Evolutionary conservation across 2,888 invertebrate genomes (phyloP), one percentile per base, ranked within the genome.

Genomic region (Sycophila texana): DNA sequence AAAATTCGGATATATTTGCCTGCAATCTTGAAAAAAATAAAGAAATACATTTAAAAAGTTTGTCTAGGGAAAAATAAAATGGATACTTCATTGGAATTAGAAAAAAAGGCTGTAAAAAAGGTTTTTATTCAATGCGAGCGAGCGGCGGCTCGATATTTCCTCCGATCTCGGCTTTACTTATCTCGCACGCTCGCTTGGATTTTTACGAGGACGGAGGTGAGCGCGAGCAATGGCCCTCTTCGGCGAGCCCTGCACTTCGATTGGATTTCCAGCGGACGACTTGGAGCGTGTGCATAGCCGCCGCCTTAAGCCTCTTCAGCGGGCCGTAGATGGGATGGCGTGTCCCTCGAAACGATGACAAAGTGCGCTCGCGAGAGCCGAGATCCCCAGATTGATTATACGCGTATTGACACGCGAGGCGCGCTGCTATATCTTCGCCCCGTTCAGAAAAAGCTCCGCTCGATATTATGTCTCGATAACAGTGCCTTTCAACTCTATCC

Each of bases 361-460:
- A 63, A 63, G 61, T 63, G 61, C 61, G 39, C 39, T 30, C 39
- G 39, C n/a, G 30, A 39, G 26, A 16, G 18, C n/a, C 61, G 39
- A 30, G 61, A 63, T 63, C 61, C 61, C 61, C 61, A 63, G 61
- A 63, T 63, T 63, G 61, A 63, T 63, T 63, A 39, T 39, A 63
- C 61, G 61, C 61, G 18, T 63, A 63, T 63, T 63, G 39, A 63
- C 61, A 63, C 61, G 61, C 30, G 61, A 63, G 53, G 53, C 53
- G n/a, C 14, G 53, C n/a, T 14, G 53, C 53, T 53, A 53, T 53
- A 53, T 53, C 53, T 16, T 53, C 53, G 53, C 53, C 14, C 5
- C 39, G 39, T 7, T 39, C 39, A 4, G 39, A 7, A 39, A 39
- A 39, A 39, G 0, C 5, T 39, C 39, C 39, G 39, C 39, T 39